phyloP scores from a whole-genome alignment of 1,140 invertebrate genomes.

The Drosophila sulfurigaster region DNA sequence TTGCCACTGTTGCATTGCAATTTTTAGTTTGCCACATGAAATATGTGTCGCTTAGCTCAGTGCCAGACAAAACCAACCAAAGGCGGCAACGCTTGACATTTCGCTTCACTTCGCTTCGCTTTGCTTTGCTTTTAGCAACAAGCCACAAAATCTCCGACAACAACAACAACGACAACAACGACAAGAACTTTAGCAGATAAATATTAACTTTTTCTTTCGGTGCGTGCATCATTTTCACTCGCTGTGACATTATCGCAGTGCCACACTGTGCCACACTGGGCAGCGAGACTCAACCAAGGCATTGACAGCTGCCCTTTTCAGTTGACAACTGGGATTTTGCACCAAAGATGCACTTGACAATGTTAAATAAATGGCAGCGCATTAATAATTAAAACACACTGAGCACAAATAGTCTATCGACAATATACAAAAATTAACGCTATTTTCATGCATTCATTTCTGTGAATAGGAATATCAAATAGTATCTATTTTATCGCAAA shows the following conservation, averaged over 20 bases:
- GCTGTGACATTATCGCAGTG: neutral
- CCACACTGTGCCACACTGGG: neutral
- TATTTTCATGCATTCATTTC: too few relatives aligned
- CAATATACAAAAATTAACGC: too few relatives aligned
- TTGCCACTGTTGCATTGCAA: conserved; percentile 47
- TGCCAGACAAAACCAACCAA: conserved; percentile 7
- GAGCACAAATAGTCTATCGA: neutral
- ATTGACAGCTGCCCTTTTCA: conserved; percentile 7
- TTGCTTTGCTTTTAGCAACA: conserved; percentile 10
- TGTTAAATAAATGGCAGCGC: conserved; percentile 2
- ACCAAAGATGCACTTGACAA: neutral
- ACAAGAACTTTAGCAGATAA: neutral
- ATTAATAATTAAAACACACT: neutral
- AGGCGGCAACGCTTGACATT: conserved; percentile 26
- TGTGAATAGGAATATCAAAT: too few relatives aligned
- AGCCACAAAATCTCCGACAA: conserved; percentile 24
- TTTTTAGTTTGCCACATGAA: conserved; percentile 66
- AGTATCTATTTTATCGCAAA: too few relatives aligned
- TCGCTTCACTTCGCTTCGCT: conserved; percentile 12
- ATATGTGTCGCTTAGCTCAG: conserved; percentile 50
- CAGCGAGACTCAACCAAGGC: neutral
- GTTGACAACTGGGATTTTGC: conserved; percentile 1
- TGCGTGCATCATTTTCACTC: neutral
- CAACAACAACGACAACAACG: too few relatives aligned
- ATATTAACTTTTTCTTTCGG: conserved; percentile 3